A percentile compares a stretch with the other conserved stretches of the same genome.
phyloP scores from a whole-genome alignment of 2,113 vertebrate genomes.

The Psittacula cyanocephala region DNA sequence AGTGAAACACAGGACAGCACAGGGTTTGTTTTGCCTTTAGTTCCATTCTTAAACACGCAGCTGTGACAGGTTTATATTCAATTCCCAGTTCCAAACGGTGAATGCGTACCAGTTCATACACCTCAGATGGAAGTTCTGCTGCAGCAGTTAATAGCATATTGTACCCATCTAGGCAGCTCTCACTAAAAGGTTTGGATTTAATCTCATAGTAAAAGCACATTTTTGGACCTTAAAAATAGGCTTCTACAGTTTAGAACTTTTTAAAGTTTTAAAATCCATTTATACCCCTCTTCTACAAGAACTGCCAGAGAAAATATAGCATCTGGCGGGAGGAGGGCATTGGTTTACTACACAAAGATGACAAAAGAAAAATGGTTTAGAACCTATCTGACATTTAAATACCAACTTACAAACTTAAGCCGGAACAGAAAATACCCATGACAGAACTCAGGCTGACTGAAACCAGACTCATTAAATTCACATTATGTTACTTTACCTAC shows the following conservation, averaged over 20 bases:
- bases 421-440: not conserved
- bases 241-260: not conserved
- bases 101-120: not conserved
- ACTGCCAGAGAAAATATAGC: not conserved
- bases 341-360: not conserved
- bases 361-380: not conserved
- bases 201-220: not conserved
- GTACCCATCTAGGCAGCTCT: not conserved
- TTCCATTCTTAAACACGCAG: not conserved
- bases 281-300: not conserved
- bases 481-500: not conserved
- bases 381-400: not conserved
- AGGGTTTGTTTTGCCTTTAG: not conserved
- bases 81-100: not conserved
- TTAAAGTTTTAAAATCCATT: not conserved
- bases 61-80: not conserved
- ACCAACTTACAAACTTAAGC: not conserved
- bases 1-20: not conserved
- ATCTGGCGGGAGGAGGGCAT: rapidly evolving
- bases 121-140: not conserved
- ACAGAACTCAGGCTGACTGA: not conserved
- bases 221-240: not conserved
- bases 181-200: not conserved
- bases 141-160: not conserved
- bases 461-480: not conserved